Conservation (phyloP, 2,113 vertebrate genomes). For the Rhineura floridana region DNA sequence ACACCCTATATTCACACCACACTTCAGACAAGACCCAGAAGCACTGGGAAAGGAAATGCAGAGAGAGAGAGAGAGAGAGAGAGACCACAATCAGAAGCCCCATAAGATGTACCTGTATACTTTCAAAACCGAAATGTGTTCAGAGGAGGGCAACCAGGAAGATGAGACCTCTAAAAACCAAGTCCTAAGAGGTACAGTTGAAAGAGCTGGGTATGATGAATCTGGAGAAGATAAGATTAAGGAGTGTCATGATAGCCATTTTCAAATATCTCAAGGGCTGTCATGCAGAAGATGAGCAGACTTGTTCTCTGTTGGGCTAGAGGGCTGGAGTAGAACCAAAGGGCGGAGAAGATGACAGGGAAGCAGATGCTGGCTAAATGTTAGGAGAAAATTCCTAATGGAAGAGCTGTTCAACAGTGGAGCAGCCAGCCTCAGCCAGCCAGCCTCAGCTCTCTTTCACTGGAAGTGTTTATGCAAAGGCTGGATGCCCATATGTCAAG, state of each 20-base stretch:
- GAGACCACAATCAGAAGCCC: too few relatives aligned
- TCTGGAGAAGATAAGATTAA: not conserved
- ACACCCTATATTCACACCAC: too few relatives aligned
- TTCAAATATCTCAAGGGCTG: not conserved
- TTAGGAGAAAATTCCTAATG: not conserved
- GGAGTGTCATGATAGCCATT: not conserved
- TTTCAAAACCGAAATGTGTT: not conserved
- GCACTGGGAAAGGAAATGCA: not conserved
- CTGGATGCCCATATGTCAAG: too few relatives aligned
- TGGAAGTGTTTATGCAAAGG: too few relatives aligned
- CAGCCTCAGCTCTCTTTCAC: too few relatives aligned
- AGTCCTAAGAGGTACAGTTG: too few relatives aligned
- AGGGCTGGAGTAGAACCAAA: not conserved
- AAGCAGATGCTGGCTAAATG: not conserved
- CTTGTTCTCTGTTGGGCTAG: too few relatives aligned
- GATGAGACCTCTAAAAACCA: too few relatives aligned
- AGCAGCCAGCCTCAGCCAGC: too few relatives aligned
- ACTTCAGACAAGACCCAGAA: not conserved
- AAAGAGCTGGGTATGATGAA: not conserved
- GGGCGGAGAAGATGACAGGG: not conserved
- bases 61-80: not conserved
- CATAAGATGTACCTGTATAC: not conserved
- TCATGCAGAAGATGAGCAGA: not conserved
- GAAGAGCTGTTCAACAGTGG: too few relatives aligned
- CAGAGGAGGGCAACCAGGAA: too few relatives aligned